Percentiles rank a stretch among this genome's conserved stretches.
Conservation (phyloP, 2,797 vertebrate species). For the Streptopelia turtur region DNA sequence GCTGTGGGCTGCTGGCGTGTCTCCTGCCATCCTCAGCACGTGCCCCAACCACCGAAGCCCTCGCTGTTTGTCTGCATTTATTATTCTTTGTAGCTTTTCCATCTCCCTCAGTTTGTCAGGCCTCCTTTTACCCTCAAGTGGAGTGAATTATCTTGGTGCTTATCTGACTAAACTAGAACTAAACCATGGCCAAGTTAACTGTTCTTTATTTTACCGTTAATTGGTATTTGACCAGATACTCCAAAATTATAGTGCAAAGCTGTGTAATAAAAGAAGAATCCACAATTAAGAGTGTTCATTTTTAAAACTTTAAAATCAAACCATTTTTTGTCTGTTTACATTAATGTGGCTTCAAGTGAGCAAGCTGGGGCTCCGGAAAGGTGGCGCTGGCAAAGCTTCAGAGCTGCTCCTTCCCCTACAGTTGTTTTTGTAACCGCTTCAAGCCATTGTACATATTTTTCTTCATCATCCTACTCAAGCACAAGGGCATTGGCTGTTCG, state of each 20-base stretch:
- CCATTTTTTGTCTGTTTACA: background rate
- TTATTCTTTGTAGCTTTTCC: background rate
- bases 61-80: accelerated
- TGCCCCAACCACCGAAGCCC: accelerated
- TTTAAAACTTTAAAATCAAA: background rate
- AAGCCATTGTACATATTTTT: background rate
- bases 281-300: accelerated
- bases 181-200: background rate
- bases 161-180: background rate
- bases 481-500: background rate
- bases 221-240: background rate
- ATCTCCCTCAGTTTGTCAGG: background rate
- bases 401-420: accelerated
- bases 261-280: background rate
- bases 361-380: background rate
- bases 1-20: too few species aligned
- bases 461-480: background rate
- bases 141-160: background rate
- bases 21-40: accelerated
- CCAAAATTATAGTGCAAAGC: background rate
- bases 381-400: background rate
- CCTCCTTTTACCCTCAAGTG: background rate
- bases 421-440: accelerated
- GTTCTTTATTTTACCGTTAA: background rate
- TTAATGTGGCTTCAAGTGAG: background rate